A percentile compares a stretch with the other conserved stretches of the same genome.
phyloP scores from a whole-genome alignment of 1,140 invertebrate species.

The Nasonia vitripennis region DNA sequence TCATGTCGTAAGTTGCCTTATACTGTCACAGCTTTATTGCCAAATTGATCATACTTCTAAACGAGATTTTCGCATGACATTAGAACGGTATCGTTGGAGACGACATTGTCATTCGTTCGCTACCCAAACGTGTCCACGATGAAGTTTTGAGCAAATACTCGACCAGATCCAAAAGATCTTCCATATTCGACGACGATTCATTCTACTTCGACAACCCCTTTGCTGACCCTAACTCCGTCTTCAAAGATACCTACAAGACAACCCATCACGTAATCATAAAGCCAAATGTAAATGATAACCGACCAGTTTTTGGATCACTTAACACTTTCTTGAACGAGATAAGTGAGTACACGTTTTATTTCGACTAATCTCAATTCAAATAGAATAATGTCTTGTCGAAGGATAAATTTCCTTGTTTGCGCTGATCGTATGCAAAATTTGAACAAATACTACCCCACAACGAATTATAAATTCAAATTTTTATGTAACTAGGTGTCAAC shows the following conservation, averaged over 20 bases:
- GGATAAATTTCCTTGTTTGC: background rate
- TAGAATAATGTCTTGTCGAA: background rate
- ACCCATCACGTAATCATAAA: conserved; percentile 11
- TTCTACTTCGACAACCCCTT: background rate
- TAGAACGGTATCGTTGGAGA: conserved; percentile 1
- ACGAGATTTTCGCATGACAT: background rate
- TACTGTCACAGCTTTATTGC: background rate
- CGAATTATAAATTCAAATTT: background rate
- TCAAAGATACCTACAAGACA: background rate
- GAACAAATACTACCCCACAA: background rate
- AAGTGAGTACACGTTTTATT: too few relatives aligned
- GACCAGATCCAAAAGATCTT: background rate
- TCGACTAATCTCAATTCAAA: background rate
- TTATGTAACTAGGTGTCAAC: background rate
- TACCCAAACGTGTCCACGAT: background rate
- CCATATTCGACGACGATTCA: background rate
- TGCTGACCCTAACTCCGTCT: background rate
- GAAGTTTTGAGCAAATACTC: background rate
- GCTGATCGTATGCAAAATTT: background rate
- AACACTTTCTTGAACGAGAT: too few relatives aligned
- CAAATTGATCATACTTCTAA: background rate
- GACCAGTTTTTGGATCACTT: background rate
- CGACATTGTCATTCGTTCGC: background rate
- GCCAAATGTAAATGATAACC: background rate
- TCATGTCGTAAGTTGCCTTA: conserved; percentile 15